Conservation (phyloP, 2,113 vertebrate genomes). For the Malurus elegans region DNA sequence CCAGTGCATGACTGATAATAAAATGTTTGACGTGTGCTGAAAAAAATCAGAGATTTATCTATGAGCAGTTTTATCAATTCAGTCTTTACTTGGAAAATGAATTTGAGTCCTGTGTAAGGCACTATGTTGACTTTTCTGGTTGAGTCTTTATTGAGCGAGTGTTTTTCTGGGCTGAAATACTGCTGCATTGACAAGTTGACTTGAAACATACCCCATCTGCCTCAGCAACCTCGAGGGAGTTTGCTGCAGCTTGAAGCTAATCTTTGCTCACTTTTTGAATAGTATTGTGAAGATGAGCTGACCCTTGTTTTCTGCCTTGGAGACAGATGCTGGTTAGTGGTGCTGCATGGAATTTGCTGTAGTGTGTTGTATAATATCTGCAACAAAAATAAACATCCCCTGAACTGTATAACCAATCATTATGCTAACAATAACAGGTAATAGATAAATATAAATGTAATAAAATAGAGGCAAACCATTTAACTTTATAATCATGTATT, state of each 20-base stretch:
- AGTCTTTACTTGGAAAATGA: background rate
- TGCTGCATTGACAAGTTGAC: background rate
- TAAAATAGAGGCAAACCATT: background rate
- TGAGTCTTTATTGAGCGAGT: background rate
- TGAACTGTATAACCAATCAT: background rate
- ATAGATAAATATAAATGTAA: background rate
- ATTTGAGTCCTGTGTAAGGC: background rate
- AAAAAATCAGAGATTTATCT: background rate
- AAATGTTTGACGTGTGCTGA: background rate
- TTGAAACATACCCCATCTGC: background rate
- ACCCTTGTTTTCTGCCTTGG: background rate
- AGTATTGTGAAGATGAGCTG: background rate
- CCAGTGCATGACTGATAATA: background rate
- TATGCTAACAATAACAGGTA: background rate
- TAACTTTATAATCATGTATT: background rate
- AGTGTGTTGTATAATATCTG: background rate
- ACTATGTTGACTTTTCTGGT: background rate
- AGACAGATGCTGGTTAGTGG: background rate
- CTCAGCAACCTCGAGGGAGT: background rate
- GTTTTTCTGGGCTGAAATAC: background rate
- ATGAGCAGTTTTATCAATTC: background rate
- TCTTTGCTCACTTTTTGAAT: background rate
- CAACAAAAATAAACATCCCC: background rate
- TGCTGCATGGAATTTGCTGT: background rate
- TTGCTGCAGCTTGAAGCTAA: background rate